phyloP scores from a whole-genome alignment of 2,888 invertebrate species.

The Spisula subtruncata region DNA sequence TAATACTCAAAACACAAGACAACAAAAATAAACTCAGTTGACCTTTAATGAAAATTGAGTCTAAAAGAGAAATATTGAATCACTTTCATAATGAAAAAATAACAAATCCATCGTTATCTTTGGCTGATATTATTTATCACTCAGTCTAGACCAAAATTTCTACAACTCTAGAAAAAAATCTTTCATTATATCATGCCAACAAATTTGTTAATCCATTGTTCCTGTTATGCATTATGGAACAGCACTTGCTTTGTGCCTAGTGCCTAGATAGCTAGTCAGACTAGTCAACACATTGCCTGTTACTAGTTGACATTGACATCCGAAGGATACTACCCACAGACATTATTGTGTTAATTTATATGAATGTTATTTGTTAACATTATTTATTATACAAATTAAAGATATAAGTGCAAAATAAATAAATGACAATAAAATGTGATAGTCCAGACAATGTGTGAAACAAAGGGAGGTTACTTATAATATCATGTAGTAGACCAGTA shows the following conservation, averaged over 20 bases:
- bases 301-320: too few species aligned
- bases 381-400: neutral
- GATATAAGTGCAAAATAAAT: neutral
- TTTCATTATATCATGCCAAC: neutral
- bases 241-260: neutral
- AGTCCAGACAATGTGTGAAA: neutral
- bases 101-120: too few species aligned
- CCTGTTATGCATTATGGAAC: neutral
- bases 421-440: neutral
- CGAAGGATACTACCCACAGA: too few species aligned
- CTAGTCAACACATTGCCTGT: neutral
- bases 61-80: too few species aligned
- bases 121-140: neutral
- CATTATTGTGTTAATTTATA: too few species aligned
- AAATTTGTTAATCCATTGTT: neutral
- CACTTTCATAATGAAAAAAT: too few species aligned
- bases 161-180: too few species aligned
- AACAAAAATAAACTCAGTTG: too few species aligned
- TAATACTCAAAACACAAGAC: too few species aligned
- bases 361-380: too few species aligned
- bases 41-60: too few species aligned
- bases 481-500: neutral
- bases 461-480: neutral
- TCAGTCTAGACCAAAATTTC: neutral
- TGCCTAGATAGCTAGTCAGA: neutral